Evolutionary conservation across 2,797 vertebrate species (phyloP).

Genomic region (Nyctibius grandis): DNA sequence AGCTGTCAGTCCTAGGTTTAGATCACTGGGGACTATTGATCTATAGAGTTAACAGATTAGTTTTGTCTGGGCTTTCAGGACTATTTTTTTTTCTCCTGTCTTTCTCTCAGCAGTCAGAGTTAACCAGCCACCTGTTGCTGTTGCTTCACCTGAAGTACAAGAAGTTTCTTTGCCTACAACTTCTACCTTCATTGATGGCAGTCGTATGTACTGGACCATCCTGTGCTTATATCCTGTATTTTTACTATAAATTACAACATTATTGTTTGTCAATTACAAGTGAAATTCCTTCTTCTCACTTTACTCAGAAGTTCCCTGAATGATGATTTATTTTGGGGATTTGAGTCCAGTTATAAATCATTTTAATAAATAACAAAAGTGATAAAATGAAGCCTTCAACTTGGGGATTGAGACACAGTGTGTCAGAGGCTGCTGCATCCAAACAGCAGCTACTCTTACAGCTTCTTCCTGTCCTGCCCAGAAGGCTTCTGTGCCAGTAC

Average conservation of each 20-base stretch:
- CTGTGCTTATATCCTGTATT: neutral
- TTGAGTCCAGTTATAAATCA: neutral
- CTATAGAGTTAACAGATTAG: neutral
- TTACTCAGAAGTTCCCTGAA: neutral
- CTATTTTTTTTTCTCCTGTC: no score
- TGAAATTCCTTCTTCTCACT: neutral
- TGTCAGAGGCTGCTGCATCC: neutral
- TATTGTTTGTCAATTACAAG: neutral
- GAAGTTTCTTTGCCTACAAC: constrained; percentile 71
- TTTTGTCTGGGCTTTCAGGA: neutral
- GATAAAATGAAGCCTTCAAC: neutral
- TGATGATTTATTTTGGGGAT: neutral
- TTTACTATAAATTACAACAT: neutral
- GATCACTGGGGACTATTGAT: neutral
- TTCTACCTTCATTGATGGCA: constrained; percentile 77
- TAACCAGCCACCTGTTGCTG: constrained; percentile 73
- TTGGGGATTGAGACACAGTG: neutral
- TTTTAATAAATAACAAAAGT: neutral
- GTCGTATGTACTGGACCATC: constrained; percentile 69
- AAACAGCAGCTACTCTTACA: neutral
- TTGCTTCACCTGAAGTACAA: constrained; percentile 74
- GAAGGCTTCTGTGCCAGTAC: neutral
- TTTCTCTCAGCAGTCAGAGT: constrained; percentile 62
- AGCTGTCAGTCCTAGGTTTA: neutral
- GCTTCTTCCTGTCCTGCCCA: neutral